Conservation (phyloP, 2,888 invertebrate genomes). For the Drosophila algonquin region DNA sequence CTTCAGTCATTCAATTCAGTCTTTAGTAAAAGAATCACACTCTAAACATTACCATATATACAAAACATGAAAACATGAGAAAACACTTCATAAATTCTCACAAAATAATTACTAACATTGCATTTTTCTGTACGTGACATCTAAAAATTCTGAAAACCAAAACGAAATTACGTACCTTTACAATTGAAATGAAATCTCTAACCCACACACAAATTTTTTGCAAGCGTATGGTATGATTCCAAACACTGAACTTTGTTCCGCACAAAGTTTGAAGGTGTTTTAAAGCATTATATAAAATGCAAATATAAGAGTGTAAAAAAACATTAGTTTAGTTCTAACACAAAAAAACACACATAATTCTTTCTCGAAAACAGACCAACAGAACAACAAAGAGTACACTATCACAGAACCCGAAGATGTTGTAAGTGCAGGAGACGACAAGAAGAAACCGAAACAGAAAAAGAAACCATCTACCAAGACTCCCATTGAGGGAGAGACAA, state of each 20-base stretch:
- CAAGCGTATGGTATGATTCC: conserved; percentile 49
- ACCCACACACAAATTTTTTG: conserved; percentile 40
- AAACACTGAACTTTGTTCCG: conserved; percentile 52
- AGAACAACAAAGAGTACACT: conserved; percentile 82
- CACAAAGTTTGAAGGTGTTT: conserved; percentile 56
- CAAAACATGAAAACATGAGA: conserved; percentile 19
- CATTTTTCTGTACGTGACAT: conserved; percentile 46
- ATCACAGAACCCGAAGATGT: conserved; percentile 84
- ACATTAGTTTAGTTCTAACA: conserved; percentile 72
- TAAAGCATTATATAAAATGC: conserved; percentile 76
- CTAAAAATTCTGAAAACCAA: conserved; percentile 15
- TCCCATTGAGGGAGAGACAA: conserved; percentile 75
- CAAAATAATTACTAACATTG: conserved; percentile 56
- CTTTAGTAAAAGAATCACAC: conserved; percentile 21
- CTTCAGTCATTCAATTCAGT: conserved; percentile 18
- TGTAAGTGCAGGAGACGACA: conserved; percentile 80
- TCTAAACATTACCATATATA: conserved; percentile 20
- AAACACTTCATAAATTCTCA: conserved; percentile 28
- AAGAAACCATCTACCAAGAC: conserved; percentile 63
- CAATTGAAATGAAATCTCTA: conserved; percentile 41
- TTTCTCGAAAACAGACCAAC: conserved; percentile 79
- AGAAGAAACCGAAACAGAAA: conserved; percentile 76
- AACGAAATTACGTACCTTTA: conserved; percentile 38
- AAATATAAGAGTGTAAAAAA: conserved; percentile 69
- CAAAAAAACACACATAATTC: conserved; percentile 70